Percentiles rank a stretch among this genome's conserved stretches.
phyloP scores from a whole-genome alignment of 2,113 vertebrate species.

The Elachura formosa region DNA sequence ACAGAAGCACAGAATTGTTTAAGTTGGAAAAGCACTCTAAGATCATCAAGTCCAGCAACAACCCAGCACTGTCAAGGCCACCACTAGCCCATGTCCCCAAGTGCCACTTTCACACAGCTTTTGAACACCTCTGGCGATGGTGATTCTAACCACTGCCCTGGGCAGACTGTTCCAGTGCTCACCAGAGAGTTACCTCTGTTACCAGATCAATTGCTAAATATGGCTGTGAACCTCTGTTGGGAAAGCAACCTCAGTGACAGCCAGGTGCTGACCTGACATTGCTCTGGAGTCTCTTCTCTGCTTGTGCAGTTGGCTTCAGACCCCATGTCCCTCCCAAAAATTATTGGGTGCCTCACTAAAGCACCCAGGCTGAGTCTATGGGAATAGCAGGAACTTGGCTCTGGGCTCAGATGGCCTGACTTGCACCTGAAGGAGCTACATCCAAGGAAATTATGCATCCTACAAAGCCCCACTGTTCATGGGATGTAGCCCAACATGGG shows the following conservation, averaged over 20 bases:
- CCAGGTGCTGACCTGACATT: background rate
- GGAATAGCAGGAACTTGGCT: background rate
- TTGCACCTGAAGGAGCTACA: background rate
- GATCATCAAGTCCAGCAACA: background rate
- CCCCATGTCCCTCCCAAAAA: background rate
- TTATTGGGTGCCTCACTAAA: background rate
- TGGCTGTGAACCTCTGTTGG: background rate
- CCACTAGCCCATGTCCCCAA: background rate
- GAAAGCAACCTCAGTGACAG: background rate
- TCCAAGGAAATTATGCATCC: rapidly evolving
- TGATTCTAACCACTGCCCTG: background rate
- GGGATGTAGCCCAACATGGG: background rate
- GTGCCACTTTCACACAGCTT: background rate
- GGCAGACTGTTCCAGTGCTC: background rate
- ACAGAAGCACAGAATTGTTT: background rate
- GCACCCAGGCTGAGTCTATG: background rate
- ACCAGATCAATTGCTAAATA: background rate
- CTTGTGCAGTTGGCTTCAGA: background rate
- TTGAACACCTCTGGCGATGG: background rate
- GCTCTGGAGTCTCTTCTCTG: background rate
- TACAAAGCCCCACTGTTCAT: background rate
- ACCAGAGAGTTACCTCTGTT: background rate
- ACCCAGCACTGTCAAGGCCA: background rate
- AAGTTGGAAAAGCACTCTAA: background rate
- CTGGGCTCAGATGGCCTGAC: background rate